Evolutionary conservation across 2,797 vertebrate genomes (phyloP).

Genomic region (Huso huso): DNA sequence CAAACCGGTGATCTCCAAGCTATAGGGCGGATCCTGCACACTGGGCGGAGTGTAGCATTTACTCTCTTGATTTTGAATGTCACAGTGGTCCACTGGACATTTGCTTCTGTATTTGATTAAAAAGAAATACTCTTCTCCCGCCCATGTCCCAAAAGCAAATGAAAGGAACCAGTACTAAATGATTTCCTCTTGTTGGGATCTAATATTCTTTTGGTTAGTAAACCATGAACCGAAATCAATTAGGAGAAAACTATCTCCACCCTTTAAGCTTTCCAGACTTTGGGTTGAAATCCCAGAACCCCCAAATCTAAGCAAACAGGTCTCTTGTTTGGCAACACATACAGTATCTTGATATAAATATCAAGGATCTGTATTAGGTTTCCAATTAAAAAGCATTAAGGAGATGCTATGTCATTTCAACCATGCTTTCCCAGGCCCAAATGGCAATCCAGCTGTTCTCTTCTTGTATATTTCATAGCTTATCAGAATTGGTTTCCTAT

Average conservation of each 20-base stretch:
- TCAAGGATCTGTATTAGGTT: constrained; percentile 23
- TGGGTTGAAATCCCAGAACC: constrained; percentile 8
- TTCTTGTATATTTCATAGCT: constrained; percentile 41
- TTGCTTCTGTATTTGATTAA: constrained; percentile 1
- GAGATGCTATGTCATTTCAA: constrained; percentile 14
- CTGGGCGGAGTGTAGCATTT: too few species aligned
- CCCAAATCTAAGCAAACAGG: constrained; percentile 10
- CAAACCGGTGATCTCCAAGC: too few species aligned
- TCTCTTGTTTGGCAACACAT: constrained; percentile 4
- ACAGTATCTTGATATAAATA: constrained; percentile 32
- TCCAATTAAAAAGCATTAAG: constrained; percentile 34
- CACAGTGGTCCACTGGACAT: too few species aligned
- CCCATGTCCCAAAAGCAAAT: too few species aligned
- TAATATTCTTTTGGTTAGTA: neutral
- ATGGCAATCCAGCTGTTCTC: constrained; percentile 46
- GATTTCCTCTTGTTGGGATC: neutral
- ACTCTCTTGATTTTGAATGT: too few species aligned
- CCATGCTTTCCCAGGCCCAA: constrained; percentile 34
- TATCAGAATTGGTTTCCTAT: too few species aligned
- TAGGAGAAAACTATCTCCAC: constrained; percentile 7
- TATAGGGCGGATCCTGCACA: too few species aligned
- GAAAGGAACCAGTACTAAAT: too few species aligned
- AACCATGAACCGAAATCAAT: neutral
- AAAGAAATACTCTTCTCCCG: constrained; percentile 14
- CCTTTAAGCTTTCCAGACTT: neutral